Evolutionary conservation across 2,888 invertebrate species (phyloP).

Genomic region (Chymomyza fuscimana): DNA sequence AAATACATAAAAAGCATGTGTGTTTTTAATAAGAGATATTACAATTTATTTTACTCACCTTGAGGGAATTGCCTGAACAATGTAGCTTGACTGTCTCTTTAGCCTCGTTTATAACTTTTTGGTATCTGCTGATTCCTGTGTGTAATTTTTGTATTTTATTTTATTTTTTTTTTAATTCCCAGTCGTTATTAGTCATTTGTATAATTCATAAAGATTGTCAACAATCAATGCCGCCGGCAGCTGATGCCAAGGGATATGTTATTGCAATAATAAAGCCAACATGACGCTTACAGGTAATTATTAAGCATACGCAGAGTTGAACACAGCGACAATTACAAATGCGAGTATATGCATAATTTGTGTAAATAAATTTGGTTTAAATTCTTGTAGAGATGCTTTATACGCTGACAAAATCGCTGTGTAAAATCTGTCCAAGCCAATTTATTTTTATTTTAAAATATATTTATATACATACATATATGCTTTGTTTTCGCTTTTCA

Average conservation of each 20-base stretch:
- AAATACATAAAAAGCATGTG: conserved; percentile 16
- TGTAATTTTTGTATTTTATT: not conserved
- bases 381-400: not conserved
- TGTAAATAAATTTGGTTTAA: not conserved
- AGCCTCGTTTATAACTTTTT: not conserved
- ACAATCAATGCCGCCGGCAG: conserved; percentile 30
- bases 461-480: not conserved
- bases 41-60: conserved; percentile 59
- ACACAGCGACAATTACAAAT: not conserved
- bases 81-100: conserved; percentile 8
- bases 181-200: conserved; percentile 38
- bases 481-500: conserved; percentile 4
- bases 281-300: conserved; percentile 42
- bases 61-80: conserved; percentile 57
- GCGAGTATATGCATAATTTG: not conserved
- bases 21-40: conserved; percentile 50
- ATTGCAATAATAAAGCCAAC: not conserved
- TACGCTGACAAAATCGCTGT: not conserved
- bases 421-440: not conserved
- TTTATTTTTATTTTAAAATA: not conserved
- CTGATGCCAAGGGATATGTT: conserved; percentile 43
- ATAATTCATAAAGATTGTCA: conserved; percentile 33
- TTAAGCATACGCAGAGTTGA: conserved; percentile 13
- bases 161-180: conserved; percentile 22
- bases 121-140: conserved; percentile 30